Conservation (phyloP, 2,113 vertebrate genomes). For the Gymnobelideus leadbeateri region DNA sequence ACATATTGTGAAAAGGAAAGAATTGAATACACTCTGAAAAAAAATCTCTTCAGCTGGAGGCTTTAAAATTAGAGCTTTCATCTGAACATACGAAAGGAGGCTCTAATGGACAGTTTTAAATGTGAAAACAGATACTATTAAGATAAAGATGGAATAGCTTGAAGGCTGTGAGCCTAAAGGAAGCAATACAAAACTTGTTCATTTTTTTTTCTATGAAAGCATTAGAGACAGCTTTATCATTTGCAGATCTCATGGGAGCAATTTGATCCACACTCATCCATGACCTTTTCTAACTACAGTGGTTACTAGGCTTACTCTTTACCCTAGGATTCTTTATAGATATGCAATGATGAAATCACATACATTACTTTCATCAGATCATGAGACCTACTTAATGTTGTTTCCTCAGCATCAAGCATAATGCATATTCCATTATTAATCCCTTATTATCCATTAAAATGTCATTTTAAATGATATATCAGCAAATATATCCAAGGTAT, state of each 20-base stretch:
- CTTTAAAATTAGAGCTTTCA: constrained; percentile 51
- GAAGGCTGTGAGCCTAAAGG: constrained; percentile 1
- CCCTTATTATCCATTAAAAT: constrained; percentile 71
- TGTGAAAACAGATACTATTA: constrained; percentile 60
- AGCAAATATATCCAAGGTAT: constrained; percentile 57
- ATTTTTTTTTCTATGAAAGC: constrained; percentile 61
- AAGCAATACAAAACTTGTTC: constrained; percentile 18
- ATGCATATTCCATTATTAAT: constrained; percentile 65
- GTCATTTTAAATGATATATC: constrained; percentile 57
- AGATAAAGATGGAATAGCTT: background rate
- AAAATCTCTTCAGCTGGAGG: constrained; percentile 47
- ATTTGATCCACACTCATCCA: constrained; percentile 45
- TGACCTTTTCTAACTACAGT: constrained; percentile 54
- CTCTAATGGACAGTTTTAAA: constrained; percentile 66
- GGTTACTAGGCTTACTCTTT: constrained; percentile 41
- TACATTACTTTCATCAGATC: constrained; percentile 23
- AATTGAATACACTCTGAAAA: constrained; percentile 33
- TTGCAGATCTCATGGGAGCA: constrained; percentile 33
- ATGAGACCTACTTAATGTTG: constrained; percentile 46
- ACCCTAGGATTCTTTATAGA: constrained; percentile 34
- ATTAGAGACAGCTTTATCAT: constrained; percentile 39
- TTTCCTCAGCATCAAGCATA: constrained; percentile 64
- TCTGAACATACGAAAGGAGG: constrained; percentile 29
- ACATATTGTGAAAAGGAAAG: constrained; percentile 49
- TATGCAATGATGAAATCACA: constrained; percentile 28